Base-by-base conservation (phyloP, 2,113 vertebrate genomes). In the Oenanthe melanoleuca region DNA sequence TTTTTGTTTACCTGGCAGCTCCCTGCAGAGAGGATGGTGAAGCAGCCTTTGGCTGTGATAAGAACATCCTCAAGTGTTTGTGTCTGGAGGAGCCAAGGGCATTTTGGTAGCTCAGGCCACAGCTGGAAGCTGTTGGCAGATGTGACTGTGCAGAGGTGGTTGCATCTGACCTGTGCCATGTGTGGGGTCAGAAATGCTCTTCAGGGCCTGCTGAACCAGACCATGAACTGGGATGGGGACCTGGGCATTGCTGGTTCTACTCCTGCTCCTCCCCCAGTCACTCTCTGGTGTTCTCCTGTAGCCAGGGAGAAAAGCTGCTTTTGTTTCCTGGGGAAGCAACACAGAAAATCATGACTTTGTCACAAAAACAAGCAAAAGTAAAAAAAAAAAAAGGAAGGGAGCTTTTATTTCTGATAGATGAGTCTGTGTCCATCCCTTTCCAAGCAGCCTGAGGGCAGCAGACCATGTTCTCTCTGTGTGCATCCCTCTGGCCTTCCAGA, bases 381-480 rank as follows among this genome's bases (percentile, higher is more conserved):
- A 50, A 49, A 12, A 4, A 31, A 3, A 44, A 34, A 26, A 3
- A 33, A 34, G 21, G 3, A 34, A 75, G 15, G 37, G 33, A 26
- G 14, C 21, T 42, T 31, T 25, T 15, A 5, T 40, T 77, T 63
- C 34, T 52, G 63, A 1, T 5, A 3, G 8, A 3, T 2, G 6
- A 26, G 8, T 7, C n/a, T 1, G 4, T 29, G 4, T 11, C 49
- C 37, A 11, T 55, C 28, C 53, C 37, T 24, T 52, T 24, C 42
- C 16, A 2, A 26, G 42, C 71, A 67, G 52, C 1, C 0, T 4
- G 24, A 22, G 78, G 57, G 65, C 23, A 72, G 79, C 78, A 72
- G 45, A 4, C 19, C 29, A 0, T 1, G 28, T 11, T 67, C 15
- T 7, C 21, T 10, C 38, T 2, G 6, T 0, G 0, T 60, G 55